Conservation (phyloP, 2,888 invertebrate species). For the Athalia cordata region DNA sequence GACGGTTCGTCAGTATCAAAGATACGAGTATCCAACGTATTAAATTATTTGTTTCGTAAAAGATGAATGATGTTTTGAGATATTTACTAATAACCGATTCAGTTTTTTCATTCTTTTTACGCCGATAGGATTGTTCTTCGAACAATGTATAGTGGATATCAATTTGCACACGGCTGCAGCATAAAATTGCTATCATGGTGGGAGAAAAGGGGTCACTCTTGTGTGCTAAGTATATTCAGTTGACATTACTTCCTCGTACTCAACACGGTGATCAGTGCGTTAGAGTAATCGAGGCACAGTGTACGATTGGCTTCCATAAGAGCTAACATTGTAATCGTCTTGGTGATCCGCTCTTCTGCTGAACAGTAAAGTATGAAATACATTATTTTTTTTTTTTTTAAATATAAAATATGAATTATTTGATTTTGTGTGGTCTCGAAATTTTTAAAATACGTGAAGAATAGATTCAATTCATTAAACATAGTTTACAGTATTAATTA, state of each 20-base stretch:
- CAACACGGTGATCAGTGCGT: neutral
- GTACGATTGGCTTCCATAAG: neutral
- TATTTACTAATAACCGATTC: too few relatives aligned
- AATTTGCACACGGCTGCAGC: neutral
- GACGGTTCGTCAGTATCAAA: too few relatives aligned
- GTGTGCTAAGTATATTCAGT: slow-evolving; percentile 29
- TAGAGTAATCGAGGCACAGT: neutral
- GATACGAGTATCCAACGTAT: too few relatives aligned
- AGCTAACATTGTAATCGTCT: neutral
- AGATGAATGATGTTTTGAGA: too few relatives aligned
- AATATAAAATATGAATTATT: neutral
- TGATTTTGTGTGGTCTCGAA: too few relatives aligned
- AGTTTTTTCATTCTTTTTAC: neutral
- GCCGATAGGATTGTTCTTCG: too few relatives aligned
- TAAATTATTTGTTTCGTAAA: too few relatives aligned
- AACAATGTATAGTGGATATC: neutral
- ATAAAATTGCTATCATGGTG: slow-evolving; percentile 5
- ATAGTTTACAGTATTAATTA: too few relatives aligned
- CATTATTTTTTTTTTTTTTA: neutral
- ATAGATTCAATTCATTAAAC: too few relatives aligned
- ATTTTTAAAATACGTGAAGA: too few relatives aligned
- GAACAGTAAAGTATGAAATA: too few relatives aligned
- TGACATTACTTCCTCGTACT: slow-evolving; percentile 14
- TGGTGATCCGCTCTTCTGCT: too few relatives aligned
- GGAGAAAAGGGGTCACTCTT: slow-evolving; percentile 31